Evolutionary conservation across 2,797 vertebrate species (phyloP).

Genomic region (Protonibea diacanthus): DNA sequence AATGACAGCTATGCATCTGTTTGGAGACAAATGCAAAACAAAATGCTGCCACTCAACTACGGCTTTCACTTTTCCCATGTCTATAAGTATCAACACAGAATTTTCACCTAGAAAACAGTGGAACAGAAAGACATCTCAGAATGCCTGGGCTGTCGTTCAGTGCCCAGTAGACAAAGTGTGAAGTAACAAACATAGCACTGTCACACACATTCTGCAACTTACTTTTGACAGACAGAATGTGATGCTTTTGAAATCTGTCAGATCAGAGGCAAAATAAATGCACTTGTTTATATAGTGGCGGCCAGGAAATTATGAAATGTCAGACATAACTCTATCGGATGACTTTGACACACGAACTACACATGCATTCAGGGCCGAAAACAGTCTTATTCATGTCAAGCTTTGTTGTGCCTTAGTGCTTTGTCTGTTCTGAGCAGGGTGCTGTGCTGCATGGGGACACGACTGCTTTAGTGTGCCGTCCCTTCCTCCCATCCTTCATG

Average conservation of each 20-base stretch:
- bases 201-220: conserved; percentile 46
- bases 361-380: conserved; percentile 32
- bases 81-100: conserved; percentile 73
- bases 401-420: conserved; percentile 50
- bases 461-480: conserved; percentile 59
- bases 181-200: conserved; percentile 60
- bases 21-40: conserved; percentile 86
- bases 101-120: conserved; percentile 71
- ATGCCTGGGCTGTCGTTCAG: conserved; percentile 52
- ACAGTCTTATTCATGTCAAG: conserved; percentile 54
- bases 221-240: conserved; percentile 59
- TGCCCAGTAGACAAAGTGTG: conserved; percentile 67
- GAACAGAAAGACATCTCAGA: conserved; percentile 64
- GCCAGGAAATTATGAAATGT: conserved; percentile 62
- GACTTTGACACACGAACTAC: conserved; percentile 48
- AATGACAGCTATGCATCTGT: conserved; percentile 89
- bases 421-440: conserved; percentile 53
- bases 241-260: conserved; percentile 47
- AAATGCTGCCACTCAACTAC: conserved; percentile 85
- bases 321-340: conserved; percentile 42
- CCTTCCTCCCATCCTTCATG: conserved; percentile 58
- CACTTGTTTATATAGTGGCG: conserved; percentile 17
- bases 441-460: conserved; percentile 44
- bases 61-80: conserved; percentile 70
- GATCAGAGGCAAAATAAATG: conserved; percentile 58